Conservation (phyloP, 2,113 vertebrate genomes). For the Podocnemis expansa region DNA sequence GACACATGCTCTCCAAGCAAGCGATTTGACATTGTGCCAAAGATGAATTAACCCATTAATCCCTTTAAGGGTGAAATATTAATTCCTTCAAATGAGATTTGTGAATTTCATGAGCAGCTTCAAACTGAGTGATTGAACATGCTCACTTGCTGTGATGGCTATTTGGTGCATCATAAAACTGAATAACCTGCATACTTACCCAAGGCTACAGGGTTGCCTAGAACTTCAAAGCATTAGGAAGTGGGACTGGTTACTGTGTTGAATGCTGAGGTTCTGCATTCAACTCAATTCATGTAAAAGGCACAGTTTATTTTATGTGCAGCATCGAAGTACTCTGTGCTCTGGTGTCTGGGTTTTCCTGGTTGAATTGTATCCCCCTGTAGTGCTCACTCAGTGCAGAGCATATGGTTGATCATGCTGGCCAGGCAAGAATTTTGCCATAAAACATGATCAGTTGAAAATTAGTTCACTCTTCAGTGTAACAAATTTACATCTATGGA, state of each 20-base stretch:
- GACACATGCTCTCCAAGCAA: background rate
- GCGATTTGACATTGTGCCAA: constrained; percentile 27
- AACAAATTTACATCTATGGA: background rate
- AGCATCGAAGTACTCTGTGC: background rate
- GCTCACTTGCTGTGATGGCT: background rate
- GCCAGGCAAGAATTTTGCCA: background rate
- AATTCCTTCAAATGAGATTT: background rate
- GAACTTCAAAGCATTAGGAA: background rate
- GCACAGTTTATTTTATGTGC: background rate
- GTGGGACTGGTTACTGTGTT: background rate
- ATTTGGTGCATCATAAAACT: background rate
- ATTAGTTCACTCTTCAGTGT: background rate
- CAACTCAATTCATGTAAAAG: too few species aligned
- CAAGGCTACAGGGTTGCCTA: background rate
- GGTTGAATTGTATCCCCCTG: background rate
- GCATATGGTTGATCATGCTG: fast-evolving
- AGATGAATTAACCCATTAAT: constrained; percentile 44
- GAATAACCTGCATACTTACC: background rate
- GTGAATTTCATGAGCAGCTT: background rate
- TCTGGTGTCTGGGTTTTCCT: fast-evolving
- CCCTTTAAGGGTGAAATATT: constrained; percentile 51
- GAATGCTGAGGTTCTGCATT: background rate
- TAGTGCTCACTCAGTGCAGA: background rate
- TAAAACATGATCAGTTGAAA: background rate
- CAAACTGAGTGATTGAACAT: background rate